Evolutionary conservation across 2,888 invertebrate genomes (phyloP).

Genomic region (Trimorus sp.): DNA sequence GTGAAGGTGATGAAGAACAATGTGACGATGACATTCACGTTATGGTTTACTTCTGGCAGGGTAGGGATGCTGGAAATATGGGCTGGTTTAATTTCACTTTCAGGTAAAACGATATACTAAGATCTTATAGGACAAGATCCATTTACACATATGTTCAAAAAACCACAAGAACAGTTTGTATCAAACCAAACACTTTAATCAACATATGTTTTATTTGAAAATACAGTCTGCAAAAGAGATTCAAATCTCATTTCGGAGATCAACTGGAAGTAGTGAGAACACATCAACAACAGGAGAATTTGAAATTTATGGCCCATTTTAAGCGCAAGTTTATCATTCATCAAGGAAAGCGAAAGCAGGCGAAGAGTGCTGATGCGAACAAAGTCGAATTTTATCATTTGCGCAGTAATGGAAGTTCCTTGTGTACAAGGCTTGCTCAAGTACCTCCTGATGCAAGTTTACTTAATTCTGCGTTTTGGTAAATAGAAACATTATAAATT

Average conservation of each 20-base stretch:
- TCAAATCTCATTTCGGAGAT: conserved; percentile 93
- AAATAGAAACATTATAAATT: conserved; percentile 75
- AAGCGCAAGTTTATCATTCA: conserved; percentile 96
- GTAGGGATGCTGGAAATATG: conserved; percentile 98
- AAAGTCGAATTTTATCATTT: conserved; percentile 96
- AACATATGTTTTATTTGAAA: background rate
- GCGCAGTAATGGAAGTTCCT: conserved; percentile 96
- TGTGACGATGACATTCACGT: conserved; percentile 91
- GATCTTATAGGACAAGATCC: no score
- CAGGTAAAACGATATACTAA: conserved; percentile 82
- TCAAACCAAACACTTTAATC: background rate
- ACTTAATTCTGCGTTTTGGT: conserved; percentile 98
- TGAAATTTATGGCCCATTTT: conserved; percentile 99
- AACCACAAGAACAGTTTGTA: background rate
- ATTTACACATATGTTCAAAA: no score
- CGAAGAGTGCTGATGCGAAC: conserved; percentile 73
- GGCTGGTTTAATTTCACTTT: conserved; percentile 99
- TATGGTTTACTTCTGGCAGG: conserved; percentile 99
- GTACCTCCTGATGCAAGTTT: conserved; percentile 91
- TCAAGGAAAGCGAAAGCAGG: conserved; percentile 89
- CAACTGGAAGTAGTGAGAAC: conserved; percentile 97
- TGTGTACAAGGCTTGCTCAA: conserved; percentile 96
- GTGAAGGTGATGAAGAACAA: conserved; percentile 83
- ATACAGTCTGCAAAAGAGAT: conserved; percentile 91
- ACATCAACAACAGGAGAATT: conserved; percentile 99